phyloP scores from a whole-genome alignment of 2,113 vertebrate species.

The Myotis yumanensis region DNA sequence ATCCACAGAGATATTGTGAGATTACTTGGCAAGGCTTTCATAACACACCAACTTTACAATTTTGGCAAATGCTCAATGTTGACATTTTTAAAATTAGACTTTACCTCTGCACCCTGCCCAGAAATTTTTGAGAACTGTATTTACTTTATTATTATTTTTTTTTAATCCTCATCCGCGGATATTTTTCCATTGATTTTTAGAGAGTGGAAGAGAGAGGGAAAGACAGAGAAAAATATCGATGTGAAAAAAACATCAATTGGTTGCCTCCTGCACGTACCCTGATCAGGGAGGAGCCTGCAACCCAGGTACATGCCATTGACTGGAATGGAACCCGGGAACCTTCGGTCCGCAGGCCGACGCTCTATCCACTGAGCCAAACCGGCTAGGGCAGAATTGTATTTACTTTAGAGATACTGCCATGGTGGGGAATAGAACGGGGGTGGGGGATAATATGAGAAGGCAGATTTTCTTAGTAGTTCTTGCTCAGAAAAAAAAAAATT shows the following conservation, averaged over 20 bases:
- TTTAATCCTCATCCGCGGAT: too few species aligned
- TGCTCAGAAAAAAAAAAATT: slow-evolving; percentile 17
- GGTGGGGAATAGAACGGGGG: neutral
- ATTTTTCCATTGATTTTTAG: too few species aligned
- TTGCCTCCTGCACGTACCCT: too few species aligned
- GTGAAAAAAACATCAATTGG: too few species aligned
- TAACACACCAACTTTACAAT: neutral
- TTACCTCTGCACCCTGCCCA: neutral
- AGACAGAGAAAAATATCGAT: too few species aligned
- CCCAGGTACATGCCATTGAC: too few species aligned
- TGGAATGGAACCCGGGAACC: too few species aligned
- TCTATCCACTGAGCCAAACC: too few species aligned
- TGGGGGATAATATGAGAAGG: neutral
- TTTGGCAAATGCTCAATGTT: neutral
- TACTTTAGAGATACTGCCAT: neutral
- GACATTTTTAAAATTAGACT: slow-evolving; percentile 7
- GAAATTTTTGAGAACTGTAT: neutral
- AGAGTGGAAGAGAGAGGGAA: too few species aligned
- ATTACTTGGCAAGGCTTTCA: neutral
- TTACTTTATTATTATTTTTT: neutral
- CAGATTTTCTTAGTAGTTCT: neutral
- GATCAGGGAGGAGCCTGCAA: too few species aligned
- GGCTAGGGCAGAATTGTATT: neutral
- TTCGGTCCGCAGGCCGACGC: accelerated
- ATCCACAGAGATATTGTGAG: neutral